phyloP scores from a whole-genome alignment of 2,888 invertebrate species.

The Sepioteuthis lessoniana region DNA sequence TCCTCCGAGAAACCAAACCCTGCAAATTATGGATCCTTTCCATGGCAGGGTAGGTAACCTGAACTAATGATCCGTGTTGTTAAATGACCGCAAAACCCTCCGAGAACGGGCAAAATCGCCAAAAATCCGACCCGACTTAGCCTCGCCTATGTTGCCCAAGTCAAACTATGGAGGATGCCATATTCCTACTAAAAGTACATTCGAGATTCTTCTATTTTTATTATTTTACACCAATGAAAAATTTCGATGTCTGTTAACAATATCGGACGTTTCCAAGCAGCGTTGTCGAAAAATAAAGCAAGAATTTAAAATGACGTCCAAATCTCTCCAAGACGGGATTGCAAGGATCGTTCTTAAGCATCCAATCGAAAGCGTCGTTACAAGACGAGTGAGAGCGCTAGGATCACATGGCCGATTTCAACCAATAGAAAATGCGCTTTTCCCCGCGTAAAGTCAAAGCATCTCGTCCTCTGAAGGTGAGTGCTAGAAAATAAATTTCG shows the following conservation, averaged over 20 bases:
- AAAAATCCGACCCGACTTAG: background rate
- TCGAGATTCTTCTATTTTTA: background rate
- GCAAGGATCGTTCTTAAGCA: background rate
- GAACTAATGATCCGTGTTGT: background rate
- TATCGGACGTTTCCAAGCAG: background rate
- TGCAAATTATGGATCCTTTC: conserved; percentile 36
- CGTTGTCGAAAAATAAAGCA: background rate
- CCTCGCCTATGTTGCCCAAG: conserved; percentile 1
- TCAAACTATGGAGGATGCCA: conserved; percentile 44
- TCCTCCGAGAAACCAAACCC: conserved; percentile 11
- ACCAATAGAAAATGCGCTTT: conserved; percentile 61
- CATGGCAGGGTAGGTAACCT: background rate
- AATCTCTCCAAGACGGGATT: conserved; percentile 35
- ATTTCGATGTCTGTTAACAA: background rate
- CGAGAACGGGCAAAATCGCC: background rate
- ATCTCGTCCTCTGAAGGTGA: conserved; percentile 63
- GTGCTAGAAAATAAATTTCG: conserved; percentile 53
- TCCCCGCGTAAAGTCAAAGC: conserved; percentile 66
- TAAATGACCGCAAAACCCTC: background rate
- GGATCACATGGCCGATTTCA: conserved; percentile 47
- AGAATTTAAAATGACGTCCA: background rate
- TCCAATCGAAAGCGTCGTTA: conserved; percentile 48
- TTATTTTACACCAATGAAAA: background rate
- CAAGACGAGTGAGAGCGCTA: conserved; percentile 48
- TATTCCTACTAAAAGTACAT: conserved; percentile 25